These are phyloP conservation scores for Parnassius mnemosyne DNA, from an alignment of 2,888 invertebrate genomes.

Conservation along the genomic window DNA sequence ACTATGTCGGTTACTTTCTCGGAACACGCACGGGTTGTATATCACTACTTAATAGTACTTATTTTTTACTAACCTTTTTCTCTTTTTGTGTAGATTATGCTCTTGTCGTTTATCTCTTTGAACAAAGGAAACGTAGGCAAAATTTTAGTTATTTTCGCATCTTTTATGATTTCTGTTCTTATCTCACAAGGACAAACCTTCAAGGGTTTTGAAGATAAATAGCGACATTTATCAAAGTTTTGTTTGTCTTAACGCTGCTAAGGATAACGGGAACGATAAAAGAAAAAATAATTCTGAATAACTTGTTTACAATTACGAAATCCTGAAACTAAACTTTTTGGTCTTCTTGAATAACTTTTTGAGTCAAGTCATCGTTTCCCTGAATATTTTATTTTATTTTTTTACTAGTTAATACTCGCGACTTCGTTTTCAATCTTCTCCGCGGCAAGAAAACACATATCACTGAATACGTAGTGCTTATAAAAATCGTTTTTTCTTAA, in stretches of 20 bases:
- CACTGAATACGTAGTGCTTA: too few species aligned
- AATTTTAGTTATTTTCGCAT: constrained; percentile 23
- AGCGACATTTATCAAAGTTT: constrained; percentile 70
- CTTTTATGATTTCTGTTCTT: constrained; percentile 29
- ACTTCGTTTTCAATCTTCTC: too few species aligned
- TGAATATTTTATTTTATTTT: too few species aligned
- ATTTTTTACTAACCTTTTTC: constrained; percentile 1
- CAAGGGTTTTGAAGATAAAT: constrained; percentile 61
- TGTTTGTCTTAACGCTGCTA: constrained; percentile 54
- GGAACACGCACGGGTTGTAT: too few species aligned
- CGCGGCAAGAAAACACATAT: too few species aligned
- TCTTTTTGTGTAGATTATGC: constrained; percentile 14
- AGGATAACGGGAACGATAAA: not conserved
- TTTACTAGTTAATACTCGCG: too few species aligned
- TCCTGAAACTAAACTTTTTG: too few species aligned
- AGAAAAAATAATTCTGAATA: not conserved
- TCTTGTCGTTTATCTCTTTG: constrained; percentile 13
- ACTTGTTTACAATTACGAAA: too few species aligned
- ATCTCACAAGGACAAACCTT: constrained; percentile 44
- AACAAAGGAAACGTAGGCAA: constrained; percentile 21
- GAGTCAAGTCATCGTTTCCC: too few species aligned
- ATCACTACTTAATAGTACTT: not conserved
- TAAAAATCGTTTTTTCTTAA: too few species aligned
- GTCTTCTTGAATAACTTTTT: too few species aligned
- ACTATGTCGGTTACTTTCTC: too few species aligned